phyloP scores from a whole-genome alignment of 2,888 invertebrate genomes.

The Diplazon laetatorius region DNA sequence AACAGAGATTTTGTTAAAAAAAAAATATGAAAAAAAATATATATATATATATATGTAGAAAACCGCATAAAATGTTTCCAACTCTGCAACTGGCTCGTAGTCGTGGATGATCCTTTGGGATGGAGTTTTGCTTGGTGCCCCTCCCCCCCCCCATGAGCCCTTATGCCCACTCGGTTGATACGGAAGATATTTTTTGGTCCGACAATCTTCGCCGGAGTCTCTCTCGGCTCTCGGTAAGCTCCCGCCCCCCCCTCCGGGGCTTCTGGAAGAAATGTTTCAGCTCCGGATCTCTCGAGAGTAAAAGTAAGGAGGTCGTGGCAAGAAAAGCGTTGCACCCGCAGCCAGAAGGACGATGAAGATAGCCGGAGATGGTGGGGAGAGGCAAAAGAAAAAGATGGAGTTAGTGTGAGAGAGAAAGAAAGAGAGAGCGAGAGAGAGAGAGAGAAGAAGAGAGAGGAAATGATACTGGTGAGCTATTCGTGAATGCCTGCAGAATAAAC shows the following conservation, averaged over 20 bases:
- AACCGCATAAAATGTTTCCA: conserved; percentile 1
- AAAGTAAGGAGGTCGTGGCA: conserved; percentile 38
- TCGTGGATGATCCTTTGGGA: conserved; percentile 58
- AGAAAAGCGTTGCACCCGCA: conserved; percentile 17
- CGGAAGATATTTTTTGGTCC: conserved; percentile 52
- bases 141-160: no score
- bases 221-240: conserved; percentile 25
- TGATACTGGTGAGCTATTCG: conserved; percentile 41
- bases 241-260: not conserved
- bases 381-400: no score
- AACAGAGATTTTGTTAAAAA: no score
- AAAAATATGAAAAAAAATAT: no score
- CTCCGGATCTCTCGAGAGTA: conserved; percentile 13
- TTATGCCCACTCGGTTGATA: not conserved
- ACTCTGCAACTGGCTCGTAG: conserved; percentile 3
- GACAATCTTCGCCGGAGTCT: conserved; percentile 26
- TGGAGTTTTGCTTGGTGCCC: not conserved
- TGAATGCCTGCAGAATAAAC: conserved; percentile 11
- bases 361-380: no score
- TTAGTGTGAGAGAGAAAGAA: not conserved
- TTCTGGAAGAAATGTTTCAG: conserved; percentile 41
- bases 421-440: not conserved
- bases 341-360: conserved; percentile 23
- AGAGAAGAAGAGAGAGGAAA: not conserved
- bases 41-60: no score